Evolutionary conservation across 1,140 invertebrate species (phyloP).

Genomic region (Doryteuthis pealeii): DNA sequence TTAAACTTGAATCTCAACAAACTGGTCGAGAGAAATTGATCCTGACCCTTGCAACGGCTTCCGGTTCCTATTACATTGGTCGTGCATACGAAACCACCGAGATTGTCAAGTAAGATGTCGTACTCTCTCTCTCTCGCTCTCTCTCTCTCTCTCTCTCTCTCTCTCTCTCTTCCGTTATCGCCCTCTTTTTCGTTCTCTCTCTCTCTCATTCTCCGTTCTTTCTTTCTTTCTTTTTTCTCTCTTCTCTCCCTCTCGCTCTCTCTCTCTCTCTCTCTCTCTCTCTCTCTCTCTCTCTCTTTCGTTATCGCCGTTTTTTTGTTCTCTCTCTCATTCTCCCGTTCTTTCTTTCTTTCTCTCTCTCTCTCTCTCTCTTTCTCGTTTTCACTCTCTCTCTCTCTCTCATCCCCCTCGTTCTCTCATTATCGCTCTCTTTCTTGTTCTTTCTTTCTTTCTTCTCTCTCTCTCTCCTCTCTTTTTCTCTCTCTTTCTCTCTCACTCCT

Average conservation of each 20-base stretch:
- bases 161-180: constrained; percentile 18
- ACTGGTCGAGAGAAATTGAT: constrained; percentile 55
- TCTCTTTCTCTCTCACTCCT: not conserved
- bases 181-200: not conserved
- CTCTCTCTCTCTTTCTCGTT: not conserved
- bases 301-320: too few relatives aligned
- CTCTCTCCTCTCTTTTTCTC: constrained; percentile 14
- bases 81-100: constrained; percentile 63
- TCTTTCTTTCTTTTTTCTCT: too few relatives aligned
- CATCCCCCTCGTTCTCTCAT: too few relatives aligned
- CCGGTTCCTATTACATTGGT: constrained; percentile 59
- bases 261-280: constrained; percentile 8
- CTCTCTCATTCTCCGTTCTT: not conserved
- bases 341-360: constrained; percentile 11
- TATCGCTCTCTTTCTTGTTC: not conserved
- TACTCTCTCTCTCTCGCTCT: not conserved
- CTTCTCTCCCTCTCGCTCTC: not conserved
- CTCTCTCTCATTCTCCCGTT: not conserved
- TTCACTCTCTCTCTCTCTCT: constrained; percentile 9
- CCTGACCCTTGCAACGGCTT: constrained; percentile 65
- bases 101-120: constrained; percentile 33
- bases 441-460: not conserved
- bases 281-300: not conserved
- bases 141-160: not conserved
- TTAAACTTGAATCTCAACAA: constrained; percentile 63